Evolutionary conservation across 1,140 invertebrate species (phyloP), one percentile per base, ranked within the genome.

Genomic region (Bombus fervidus): DNA sequence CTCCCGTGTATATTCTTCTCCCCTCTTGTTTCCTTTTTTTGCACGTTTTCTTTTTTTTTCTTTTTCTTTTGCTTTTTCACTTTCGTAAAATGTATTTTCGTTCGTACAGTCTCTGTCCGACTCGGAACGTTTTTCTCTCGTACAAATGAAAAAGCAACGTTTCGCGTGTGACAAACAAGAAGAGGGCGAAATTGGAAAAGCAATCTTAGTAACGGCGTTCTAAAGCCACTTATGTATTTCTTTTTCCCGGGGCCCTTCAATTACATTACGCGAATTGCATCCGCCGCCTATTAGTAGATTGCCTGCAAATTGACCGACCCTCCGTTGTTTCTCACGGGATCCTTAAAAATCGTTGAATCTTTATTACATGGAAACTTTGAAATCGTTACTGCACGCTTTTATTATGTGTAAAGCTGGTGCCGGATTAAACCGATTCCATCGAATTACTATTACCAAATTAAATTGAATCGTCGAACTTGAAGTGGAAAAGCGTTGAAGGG

Each of bases 191-290:
- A 83, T 76, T 83, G 81, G 57, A 53, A 39, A 76, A 83, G 81
- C 81, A 83, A 83, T 83, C 81, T 83, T 76, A 66, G 71, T 47
- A 76, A 83, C 73, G 81, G 59, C 22, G 41, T 83, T 76, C 81
- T 34, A 83, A 76, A 83, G 41, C 72, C 81, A 76, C 81, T 68
- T 83, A 76, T 76, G 81, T 83, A 53, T 76, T 83, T 83, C 81
- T 83, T 82, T 75, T 83, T 75, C 53, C 25, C 15, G 25, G n/a
- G 25, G 25, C 41, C 41, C 41, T 66, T 83, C 81, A 83, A 76
- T 83, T 75, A 76, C 81, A 83, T 83, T 83, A 83, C 72, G 59
- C 31, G 81, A 76, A 76, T 83, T 76, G 81, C 72, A 53, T 37
- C 59, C 71, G 28, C 72, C n/a, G 34, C 59, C 81, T 76, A 83